Base-by-base conservation (phyloP, 1,140 invertebrate genomes). In the Drosophila athabasca region DNA sequence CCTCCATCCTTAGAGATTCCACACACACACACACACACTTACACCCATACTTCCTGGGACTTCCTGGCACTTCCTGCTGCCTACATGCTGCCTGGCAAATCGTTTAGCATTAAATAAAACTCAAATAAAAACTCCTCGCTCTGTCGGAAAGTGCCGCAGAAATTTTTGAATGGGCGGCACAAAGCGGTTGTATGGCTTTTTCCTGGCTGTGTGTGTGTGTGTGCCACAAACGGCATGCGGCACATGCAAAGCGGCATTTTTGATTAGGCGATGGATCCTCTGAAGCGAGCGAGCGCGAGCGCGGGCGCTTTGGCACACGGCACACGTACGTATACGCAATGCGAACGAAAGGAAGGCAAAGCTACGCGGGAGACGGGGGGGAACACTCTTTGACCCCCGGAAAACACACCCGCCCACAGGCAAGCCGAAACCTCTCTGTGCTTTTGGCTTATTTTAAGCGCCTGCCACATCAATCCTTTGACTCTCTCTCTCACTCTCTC, bases 381-480 rank as follows among this genome's bases (percentile, higher is more conserved):
- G 31, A 6, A 19, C 29, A 39, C 15, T 53, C 35, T 39, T 39
- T 39, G 35, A 39, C 11, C 11, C 35, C 35, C 35, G 11, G 35
- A 39, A 39, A 13, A 39, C 11, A 39, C 11, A 11, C 35, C 11
- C 35, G 24, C 24, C 24, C 35, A 39, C 35, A 4, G 9, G 9
- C 35, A 39, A 3, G 35, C 11, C 35, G 24, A 0, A 8, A 11
- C 11, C 3, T 4, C 35, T 11, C 35, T 11, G 11, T 39, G 35
- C 35, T 39, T 35, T 44, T 52, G 74, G 65, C 77, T 71, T 75
- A 78, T 78, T 81, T 78, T 11, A 87, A 81, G 74, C 78, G 62
- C 72, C 73, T 64, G 75, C 75, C 83, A 39, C 35, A 83, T 87
- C 76, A 89, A 79, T 79, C 79, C 83, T 88, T 88, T 88, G 83